Conservation (phyloP, 1,140 invertebrate species). For the Ganaspis sp. region DNA sequence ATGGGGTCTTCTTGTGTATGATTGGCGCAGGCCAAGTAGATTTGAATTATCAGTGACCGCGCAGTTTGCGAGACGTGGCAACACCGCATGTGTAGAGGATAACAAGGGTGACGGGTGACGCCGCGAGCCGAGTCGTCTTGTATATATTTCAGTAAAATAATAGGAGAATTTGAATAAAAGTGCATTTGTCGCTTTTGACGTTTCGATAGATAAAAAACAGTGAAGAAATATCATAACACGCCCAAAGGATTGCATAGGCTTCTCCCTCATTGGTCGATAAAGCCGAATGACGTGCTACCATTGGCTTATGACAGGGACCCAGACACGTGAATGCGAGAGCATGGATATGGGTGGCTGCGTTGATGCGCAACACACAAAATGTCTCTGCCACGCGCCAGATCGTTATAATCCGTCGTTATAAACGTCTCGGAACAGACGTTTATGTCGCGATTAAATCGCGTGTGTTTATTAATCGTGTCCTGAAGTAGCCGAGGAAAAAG, state of each 20-base stretch:
- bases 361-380: conserved; percentile 75
- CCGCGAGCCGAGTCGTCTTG: conserved; percentile 1
- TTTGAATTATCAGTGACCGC: conserved; percentile 32
- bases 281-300: conserved; percentile 72
- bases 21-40: not conserved
- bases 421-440: conserved; percentile 46
- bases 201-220: not conserved
- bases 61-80: conserved; percentile 23
- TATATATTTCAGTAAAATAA: conserved; percentile 31
- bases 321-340: conserved; percentile 76
- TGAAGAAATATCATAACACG: conserved; percentile 50
- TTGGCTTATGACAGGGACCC: conserved; percentile 62
- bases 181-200: not conserved
- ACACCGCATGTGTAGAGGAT: not conserved
- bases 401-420: conserved; percentile 75
- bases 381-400: conserved; percentile 75
- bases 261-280: conserved; percentile 74
- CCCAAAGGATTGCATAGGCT: conserved; percentile 71
- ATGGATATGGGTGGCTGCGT: conserved; percentile 66
- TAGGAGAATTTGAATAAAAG: not conserved
- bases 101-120: not conserved
- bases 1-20: not conserved
- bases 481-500: conserved; percentile 8
- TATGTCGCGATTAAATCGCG: conserved; percentile 44
- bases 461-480: conserved; percentile 43